Conservation (phyloP, 2,797 vertebrate genomes). For the Delichon dasypus region DNA sequence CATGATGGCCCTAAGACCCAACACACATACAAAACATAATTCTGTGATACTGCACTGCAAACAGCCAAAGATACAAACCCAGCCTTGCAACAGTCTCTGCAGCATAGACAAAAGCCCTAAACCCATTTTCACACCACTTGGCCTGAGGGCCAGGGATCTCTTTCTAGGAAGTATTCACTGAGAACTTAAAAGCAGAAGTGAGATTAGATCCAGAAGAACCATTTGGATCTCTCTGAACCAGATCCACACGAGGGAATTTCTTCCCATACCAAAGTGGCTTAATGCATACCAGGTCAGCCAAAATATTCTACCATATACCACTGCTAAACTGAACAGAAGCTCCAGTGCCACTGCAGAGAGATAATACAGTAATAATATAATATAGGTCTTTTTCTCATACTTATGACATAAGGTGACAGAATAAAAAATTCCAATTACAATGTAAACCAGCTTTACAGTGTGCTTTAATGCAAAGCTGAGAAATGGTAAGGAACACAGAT, state of each 20-base stretch:
- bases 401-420: not conserved
- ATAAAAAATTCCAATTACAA: not conserved
- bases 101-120: not conserved
- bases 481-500: not conserved
- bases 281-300: not conserved
- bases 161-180: not conserved
- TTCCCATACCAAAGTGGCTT: not conserved
- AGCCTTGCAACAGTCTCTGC: not conserved
- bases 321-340: not conserved
- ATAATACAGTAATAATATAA: not conserved
- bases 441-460: not conserved
- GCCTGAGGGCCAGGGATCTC: not conserved
- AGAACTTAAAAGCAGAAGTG: not conserved
- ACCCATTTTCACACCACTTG: not conserved
- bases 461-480: not conserved
- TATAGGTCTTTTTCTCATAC: not conserved
- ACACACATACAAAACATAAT: accelerated
- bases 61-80: not conserved
- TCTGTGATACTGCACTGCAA: not conserved
- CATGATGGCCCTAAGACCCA: not conserved
- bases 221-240: not conserved
- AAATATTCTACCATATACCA: not conserved
- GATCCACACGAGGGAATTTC: not conserved
- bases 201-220: not conserved
- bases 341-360: not conserved